Conservation (phyloP, 2,113 vertebrate genomes). For the Hypanus sabinus region DNA sequence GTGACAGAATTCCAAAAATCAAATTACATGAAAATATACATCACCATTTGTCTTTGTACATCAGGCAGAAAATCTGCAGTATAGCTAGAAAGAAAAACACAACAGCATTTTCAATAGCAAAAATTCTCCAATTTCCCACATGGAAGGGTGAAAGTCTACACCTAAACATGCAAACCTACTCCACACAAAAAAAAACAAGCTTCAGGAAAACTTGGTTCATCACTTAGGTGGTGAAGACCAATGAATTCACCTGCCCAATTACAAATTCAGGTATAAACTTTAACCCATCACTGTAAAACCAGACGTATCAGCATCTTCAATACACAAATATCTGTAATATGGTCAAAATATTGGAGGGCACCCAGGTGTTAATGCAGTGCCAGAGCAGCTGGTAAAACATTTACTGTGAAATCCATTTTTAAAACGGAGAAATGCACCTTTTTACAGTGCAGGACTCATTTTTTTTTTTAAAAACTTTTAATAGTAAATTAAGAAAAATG, state of each 20-base stretch:
- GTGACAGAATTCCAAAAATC: conserved; percentile 85
- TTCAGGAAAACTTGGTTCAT: conserved; percentile 51
- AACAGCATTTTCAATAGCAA: conserved; percentile 53
- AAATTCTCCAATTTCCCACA: conserved; percentile 58
- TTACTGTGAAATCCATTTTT: neutral
- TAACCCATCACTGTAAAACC: conserved; percentile 26
- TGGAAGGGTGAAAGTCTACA: conserved; percentile 57
- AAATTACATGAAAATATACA: conserved; percentile 99
- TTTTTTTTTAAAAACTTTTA: conserved; percentile 54
- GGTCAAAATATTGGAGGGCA: neutral
- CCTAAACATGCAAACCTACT: conserved; percentile 72
- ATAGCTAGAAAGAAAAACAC: conserved; percentile 54
- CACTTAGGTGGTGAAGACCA: conserved; percentile 42
- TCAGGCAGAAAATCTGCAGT: conserved; percentile 71
- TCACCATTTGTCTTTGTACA: conserved; percentile 94
- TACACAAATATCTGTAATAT: neutral
- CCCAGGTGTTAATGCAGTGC: neutral
- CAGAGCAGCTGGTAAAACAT: conserved; percentile 18
- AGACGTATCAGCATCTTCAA: conserved; percentile 27
- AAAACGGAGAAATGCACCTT: conserved; percentile 25
- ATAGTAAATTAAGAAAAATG: conserved; percentile 59
- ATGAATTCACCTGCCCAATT: conserved; percentile 49
- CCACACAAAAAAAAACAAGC: conserved; percentile 57
- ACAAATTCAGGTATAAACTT: conserved; percentile 43
- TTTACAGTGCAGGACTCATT: conserved; percentile 45